phyloP scores from a whole-genome alignment of 2,113 vertebrate genomes.

The Psophia crepitans region DNA sequence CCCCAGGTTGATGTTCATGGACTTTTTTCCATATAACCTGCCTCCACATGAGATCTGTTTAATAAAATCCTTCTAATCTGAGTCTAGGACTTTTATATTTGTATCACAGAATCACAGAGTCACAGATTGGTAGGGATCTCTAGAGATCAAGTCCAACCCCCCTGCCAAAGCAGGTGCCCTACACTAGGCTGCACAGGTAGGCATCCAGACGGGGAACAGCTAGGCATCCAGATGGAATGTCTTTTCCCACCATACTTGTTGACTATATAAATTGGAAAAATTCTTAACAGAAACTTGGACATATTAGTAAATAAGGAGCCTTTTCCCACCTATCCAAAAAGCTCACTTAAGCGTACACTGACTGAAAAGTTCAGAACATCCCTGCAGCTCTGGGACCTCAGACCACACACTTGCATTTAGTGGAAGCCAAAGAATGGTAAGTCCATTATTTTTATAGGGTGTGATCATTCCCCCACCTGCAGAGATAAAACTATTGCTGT shows the following conservation, averaged over 20 bases:
- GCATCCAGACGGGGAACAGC: no score
- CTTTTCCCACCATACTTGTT: not conserved
- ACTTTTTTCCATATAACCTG: not conserved
- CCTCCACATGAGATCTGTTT: not conserved
- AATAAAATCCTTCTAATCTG: not conserved
- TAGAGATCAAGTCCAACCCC: no score
- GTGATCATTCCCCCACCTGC: slow-evolving; percentile 36
- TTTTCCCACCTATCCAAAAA: not conserved
- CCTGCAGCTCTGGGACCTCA: slow-evolving; percentile 13
- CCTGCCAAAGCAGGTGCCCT: no score
- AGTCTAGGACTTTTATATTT: not conserved
- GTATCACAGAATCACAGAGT: no score
- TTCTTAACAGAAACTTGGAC: not conserved
- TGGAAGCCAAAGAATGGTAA: slow-evolving; percentile 40
- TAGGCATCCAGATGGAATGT: no score
- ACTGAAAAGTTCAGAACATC: slow-evolving; percentile 14
- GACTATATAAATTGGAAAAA: not conserved
- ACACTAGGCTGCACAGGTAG: no score
- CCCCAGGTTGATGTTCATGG: not conserved
- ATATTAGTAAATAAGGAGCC: not conserved
- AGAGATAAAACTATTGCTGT: slow-evolving; percentile 23
- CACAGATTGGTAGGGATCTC: no score
- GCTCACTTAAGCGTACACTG: not conserved
- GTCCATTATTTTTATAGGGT: slow-evolving; percentile 42
- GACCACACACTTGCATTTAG: slow-evolving; percentile 30